These are phyloP conservation scores for Suillia variegata DNA, from an alignment of 2,888 invertebrate species.

Conservation along the genomic window DNA sequence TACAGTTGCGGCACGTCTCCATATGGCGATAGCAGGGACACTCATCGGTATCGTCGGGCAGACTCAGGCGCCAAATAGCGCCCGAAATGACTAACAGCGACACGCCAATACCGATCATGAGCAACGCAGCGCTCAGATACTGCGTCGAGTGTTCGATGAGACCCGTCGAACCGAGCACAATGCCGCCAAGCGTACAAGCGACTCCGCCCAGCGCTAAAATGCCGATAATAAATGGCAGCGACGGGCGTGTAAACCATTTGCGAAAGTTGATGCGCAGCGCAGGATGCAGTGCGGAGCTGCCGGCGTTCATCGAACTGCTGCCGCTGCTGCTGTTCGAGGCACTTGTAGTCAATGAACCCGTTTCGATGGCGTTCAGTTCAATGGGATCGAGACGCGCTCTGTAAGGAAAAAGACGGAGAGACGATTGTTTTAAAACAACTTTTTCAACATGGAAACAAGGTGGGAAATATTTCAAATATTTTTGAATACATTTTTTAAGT, in stretches of 20 bases:
- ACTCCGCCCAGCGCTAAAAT: slow-evolving; percentile 58
- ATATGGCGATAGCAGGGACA: slow-evolving; percentile 69
- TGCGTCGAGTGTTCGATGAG: slow-evolving; percentile 59
- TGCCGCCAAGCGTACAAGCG: slow-evolving; percentile 58
- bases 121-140: slow-evolving; percentile 56
- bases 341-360: background rate
- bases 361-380: background rate
- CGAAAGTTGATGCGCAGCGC: slow-evolving; percentile 42
- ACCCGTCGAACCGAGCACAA: slow-evolving; percentile 58
- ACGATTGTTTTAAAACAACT: background rate
- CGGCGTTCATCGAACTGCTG: slow-evolving; percentile 1
- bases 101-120: slow-evolving; percentile 75
- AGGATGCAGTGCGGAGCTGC: slow-evolving; percentile 19
- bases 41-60: slow-evolving; percentile 74
- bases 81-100: slow-evolving; percentile 92
- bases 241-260: slow-evolving; percentile 57
- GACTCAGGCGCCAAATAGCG: slow-evolving; percentile 89
- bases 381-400: slow-evolving; percentile 20
- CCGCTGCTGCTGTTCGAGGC: background rate
- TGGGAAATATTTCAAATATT: too few relatives aligned
- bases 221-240: slow-evolving; percentile 58
- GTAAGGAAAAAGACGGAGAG: background rate
- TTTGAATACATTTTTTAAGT: too few relatives aligned
- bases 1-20: slow-evolving; percentile 63
- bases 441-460: too few relatives aligned